A percentile compares a stretch with the other conserved stretches of the same genome.
Evolutionary conservation across 64 coral and sea anemone species (phyloP).

Genomic region (Montipora capricornis): DNA sequence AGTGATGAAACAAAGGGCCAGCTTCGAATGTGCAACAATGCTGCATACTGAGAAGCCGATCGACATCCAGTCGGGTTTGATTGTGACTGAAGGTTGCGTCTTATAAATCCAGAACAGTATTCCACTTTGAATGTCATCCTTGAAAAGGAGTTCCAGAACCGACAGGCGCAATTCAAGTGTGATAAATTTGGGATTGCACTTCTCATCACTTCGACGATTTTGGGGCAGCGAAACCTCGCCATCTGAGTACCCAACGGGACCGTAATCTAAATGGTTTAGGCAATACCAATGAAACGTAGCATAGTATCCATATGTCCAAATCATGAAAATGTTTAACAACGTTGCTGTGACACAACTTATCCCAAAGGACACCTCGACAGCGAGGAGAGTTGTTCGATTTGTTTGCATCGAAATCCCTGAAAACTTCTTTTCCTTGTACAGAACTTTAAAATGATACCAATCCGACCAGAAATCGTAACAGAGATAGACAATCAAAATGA

Average conservation of each 20-base stretch:
- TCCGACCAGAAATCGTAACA: background rate
- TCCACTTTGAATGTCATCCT: conserved; percentile 1
- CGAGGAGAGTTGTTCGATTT: background rate
- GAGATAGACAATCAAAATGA: background rate
- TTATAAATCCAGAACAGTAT: background rate
- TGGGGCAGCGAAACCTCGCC: background rate
- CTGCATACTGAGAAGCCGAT: background rate
- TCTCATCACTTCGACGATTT: background rate
- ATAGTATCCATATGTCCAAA: background rate
- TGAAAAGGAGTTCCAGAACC: background rate
- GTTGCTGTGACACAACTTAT: background rate
- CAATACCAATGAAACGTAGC: background rate
- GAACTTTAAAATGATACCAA: background rate
- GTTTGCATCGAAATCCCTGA: background rate
- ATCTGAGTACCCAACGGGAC: background rate
- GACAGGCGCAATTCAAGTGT: background rate
- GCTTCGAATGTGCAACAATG: background rate
- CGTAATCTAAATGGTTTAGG: background rate
- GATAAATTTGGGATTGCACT: background rate
- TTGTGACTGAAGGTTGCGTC: background rate
- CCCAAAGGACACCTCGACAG: background rate
- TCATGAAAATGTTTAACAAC: background rate
- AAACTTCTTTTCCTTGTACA: background rate
- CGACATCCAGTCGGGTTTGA: background rate
- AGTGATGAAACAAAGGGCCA: background rate